phyloP scores from a whole-genome alignment of 2,113 vertebrate genomes.

The Pollachius pollachius region DNA sequence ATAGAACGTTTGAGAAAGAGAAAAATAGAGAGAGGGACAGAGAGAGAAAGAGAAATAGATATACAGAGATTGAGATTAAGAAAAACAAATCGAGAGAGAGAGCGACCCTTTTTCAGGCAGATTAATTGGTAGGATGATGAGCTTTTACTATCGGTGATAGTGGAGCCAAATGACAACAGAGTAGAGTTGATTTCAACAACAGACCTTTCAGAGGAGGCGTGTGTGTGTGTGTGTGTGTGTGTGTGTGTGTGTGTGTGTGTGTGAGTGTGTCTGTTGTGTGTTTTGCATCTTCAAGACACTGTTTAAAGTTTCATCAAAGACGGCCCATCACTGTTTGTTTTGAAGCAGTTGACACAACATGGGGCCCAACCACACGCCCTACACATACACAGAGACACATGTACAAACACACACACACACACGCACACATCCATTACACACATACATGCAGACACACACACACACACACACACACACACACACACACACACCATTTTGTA shows the following conservation, averaged over 20 bases:
- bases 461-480: background rate
- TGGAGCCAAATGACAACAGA: background rate
- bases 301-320: background rate
- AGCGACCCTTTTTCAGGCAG: too few relatives aligned
- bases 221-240: background rate
- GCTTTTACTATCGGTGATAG: background rate
- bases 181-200: background rate
- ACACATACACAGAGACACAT: too few relatives aligned
- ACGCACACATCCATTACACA: too few relatives aligned
- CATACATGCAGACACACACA: too few relatives aligned
- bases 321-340: background rate
- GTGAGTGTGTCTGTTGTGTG: background rate
- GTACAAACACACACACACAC: too few relatives aligned
- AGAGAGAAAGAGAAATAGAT: background rate
- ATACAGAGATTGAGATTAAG: background rate
- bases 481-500: background rate
- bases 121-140: too few relatives aligned
- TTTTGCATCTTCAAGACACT: background rate
- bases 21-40: background rate
- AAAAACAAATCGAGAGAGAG: too few relatives aligned
- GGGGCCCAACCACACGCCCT: background rate
- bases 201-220: background rate
- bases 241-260: background rate
- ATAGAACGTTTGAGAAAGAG: background rate
- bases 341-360: constrained; percentile 1